phyloP scores from a whole-genome alignment of 2,888 invertebrate species.

The Malthinus flaveolus region DNA sequence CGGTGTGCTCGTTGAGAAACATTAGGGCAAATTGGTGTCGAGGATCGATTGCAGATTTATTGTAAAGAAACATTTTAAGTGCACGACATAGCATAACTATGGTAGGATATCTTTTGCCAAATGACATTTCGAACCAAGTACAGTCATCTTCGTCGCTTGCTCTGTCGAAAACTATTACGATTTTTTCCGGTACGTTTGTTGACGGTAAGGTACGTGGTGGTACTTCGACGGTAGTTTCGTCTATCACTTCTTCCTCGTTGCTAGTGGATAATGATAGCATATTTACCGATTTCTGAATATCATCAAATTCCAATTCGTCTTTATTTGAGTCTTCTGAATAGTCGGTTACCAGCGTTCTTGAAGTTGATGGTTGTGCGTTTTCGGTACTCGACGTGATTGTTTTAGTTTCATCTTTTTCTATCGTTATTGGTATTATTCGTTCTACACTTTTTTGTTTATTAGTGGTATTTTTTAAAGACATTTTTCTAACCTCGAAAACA shows the following conservation, averaged over 20 bases:
- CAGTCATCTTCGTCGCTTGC: slow-evolving; percentile 60
- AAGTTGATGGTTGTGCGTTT: no score
- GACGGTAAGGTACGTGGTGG: slow-evolving; percentile 57
- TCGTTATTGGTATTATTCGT: slow-evolving; percentile 17
- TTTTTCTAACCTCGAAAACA: no score
- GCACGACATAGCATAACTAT: slow-evolving; percentile 66
- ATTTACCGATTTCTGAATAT: not conserved
- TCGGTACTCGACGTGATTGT: no score
- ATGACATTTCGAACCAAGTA: slow-evolving; percentile 59
- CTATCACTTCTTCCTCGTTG: not conserved
- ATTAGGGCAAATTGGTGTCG: slow-evolving; percentile 68
- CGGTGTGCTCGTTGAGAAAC: slow-evolving; percentile 58
- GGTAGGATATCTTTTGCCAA: slow-evolving; percentile 60
- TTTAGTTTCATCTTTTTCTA: slow-evolving; percentile 5
- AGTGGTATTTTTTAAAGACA: no score
- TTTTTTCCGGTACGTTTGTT: slow-evolving; percentile 64
- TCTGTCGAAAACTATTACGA: slow-evolving; percentile 66
- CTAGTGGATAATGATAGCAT: not conserved
- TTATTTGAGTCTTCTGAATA: not conserved
- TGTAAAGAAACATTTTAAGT: slow-evolving; percentile 64
- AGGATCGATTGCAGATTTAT: slow-evolving; percentile 63
- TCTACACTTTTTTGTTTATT: not conserved
- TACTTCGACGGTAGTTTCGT: slow-evolving; percentile 22
- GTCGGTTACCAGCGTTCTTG: not conserved
- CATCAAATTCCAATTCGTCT: not conserved